Percentiles rank a stretch among this genome's conserved stretches.
These are phyloP conservation scores for Papilio polyxenes DNA, from an alignment of 1,140 invertebrate genomes.

Conservation along the genomic window DNA sequence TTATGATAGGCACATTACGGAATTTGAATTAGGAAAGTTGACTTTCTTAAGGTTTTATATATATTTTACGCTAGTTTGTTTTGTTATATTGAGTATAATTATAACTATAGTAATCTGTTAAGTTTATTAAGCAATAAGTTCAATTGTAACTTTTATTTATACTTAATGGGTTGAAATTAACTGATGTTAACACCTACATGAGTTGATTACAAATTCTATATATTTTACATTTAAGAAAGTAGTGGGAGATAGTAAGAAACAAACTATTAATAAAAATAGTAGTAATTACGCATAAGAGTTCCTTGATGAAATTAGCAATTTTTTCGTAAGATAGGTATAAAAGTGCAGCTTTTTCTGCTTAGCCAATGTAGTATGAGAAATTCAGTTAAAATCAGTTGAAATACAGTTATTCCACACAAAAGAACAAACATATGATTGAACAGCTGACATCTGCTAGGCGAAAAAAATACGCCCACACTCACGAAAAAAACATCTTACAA, in stretches of 20 bases:
- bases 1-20: background rate
- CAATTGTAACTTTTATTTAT: too few relatives aligned
- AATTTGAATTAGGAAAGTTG: background rate
- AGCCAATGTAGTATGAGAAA: background rate
- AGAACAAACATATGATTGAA: constrained; percentile 68
- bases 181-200: too few relatives aligned
- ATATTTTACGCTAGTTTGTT: too few relatives aligned
- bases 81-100: too few relatives aligned
- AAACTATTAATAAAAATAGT: too few relatives aligned
- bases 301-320: background rate
- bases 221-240: too few relatives aligned
- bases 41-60: background rate
- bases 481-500: constrained; percentile 46
- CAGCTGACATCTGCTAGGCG: constrained; percentile 67
- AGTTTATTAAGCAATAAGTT: too few relatives aligned
- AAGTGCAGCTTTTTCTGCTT: background rate
- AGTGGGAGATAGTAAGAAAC: too few relatives aligned
- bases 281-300: too few relatives aligned
- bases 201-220: too few relatives aligned
- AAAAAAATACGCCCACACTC: constrained; percentile 62
- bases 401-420: constrained; percentile 67
- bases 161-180: too few relatives aligned
- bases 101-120: too few relatives aligned
- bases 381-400: constrained; percentile 74
- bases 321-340: background rate